A percentile compares a stretch with the other conserved stretches of the same genome.
Conservation (phyloP, 2,113 vertebrate genomes). For the Dinomys branickii region DNA sequence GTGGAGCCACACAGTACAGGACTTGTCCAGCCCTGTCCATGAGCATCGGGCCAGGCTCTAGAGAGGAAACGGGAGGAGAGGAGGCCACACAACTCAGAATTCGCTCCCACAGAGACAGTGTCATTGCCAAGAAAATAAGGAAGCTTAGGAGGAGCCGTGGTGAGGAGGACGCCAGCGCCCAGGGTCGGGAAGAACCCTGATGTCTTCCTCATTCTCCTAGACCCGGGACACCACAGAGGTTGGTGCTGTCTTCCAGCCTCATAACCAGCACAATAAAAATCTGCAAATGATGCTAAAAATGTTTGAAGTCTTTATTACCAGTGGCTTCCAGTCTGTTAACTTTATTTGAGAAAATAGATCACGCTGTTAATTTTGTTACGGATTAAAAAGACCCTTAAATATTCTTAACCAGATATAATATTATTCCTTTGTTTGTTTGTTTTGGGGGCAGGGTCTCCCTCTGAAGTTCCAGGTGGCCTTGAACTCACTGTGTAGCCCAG, state of each 20-base stretch:
- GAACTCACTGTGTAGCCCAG: neutral
- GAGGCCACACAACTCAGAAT: too few relatives aligned
- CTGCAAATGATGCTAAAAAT: neutral
- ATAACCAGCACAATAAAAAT: neutral
- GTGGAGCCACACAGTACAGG: neutral
- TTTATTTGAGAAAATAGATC: conserved; percentile 4
- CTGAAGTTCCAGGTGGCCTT: neutral
- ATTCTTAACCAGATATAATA: neutral
- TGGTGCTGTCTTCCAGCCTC: neutral
- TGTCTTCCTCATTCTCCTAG: neutral
- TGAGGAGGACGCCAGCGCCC: rapidly evolving
- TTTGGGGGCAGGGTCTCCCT: neutral
- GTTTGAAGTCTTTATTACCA: conserved; percentile 91
- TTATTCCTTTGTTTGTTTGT: neutral
- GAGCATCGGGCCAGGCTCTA: neutral
- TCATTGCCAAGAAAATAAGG: neutral
- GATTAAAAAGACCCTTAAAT: neutral
- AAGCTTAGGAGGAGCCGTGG: neutral
- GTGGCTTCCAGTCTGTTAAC: conserved; percentile 89
- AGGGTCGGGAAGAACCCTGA: too few relatives aligned
- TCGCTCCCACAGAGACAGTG: rapidly evolving
- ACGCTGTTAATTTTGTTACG: neutral
- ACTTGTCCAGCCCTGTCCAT: too few relatives aligned
- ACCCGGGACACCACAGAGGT: neutral
- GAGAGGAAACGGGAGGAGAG: neutral